These are phyloP conservation scores for Nomia melanderi DNA, from an alignment of 1,140 invertebrate species.

Conservation along the genomic window DNA sequence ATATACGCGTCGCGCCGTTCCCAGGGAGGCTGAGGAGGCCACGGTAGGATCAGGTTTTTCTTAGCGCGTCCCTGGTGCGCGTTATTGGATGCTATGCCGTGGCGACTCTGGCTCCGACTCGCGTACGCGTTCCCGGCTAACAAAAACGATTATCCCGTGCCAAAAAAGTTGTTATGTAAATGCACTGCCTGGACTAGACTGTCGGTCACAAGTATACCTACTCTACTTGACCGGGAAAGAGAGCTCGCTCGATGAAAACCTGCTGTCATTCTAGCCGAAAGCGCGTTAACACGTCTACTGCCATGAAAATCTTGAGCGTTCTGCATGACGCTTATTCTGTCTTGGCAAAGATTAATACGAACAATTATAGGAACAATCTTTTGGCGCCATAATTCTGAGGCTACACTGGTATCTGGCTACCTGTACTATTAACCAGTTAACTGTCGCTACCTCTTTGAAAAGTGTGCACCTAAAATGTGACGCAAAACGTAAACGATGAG, in stretches of 20 bases:
- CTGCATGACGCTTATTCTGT: no score
- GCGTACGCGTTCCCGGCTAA: conserved; percentile 55
- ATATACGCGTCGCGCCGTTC: conserved; percentile 40
- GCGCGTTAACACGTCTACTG: neutral
- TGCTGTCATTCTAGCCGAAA: neutral
- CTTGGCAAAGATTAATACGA: no score
- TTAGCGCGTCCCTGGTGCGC: conserved; percentile 50
- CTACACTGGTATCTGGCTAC: no score
- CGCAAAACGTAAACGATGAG: no score
- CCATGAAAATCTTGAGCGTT: no score
- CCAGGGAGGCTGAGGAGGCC: conserved; percentile 50
- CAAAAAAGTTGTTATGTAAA: conserved; percentile 80
- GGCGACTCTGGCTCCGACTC: conserved; percentile 54
- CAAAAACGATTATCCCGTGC: conserved; percentile 67
- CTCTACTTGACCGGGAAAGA: conserved; percentile 3
- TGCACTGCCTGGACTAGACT: conserved; percentile 66
- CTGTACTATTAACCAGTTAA: no score
- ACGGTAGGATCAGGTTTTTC: conserved; percentile 67
- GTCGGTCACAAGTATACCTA: conserved; percentile 56
- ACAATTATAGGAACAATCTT: no score
- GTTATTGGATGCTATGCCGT: conserved; percentile 58
- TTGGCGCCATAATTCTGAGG: no score
- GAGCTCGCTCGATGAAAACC: neutral
- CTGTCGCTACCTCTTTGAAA: no score
- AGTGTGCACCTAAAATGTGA: no score